phyloP scores from a whole-genome alignment of 2,888 invertebrate species.

The Smittia sp. region DNA sequence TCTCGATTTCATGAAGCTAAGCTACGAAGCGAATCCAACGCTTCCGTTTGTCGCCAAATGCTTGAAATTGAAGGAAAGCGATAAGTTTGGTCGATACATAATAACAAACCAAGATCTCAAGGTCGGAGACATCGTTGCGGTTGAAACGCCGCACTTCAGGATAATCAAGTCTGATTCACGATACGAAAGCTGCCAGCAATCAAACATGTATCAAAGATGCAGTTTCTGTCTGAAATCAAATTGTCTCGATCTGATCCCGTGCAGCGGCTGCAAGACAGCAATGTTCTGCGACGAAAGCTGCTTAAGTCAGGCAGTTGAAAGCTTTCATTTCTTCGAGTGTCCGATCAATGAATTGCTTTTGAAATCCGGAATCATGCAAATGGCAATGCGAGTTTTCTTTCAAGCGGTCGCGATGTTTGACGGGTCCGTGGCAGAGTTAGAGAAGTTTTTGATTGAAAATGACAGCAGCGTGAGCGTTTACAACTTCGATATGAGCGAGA shows the following conservation, averaged over 20 bases:
- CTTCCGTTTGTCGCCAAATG: slow-evolving; percentile 64
- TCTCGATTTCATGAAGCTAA: slow-evolving; percentile 38
- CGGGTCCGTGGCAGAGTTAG: slow-evolving; percentile 44
- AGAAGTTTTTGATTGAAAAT: background rate
- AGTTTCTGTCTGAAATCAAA: slow-evolving; percentile 51
- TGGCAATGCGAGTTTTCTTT: slow-evolving; percentile 49
- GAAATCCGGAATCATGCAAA: slow-evolving; percentile 49
- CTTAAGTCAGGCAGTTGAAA: slow-evolving; percentile 58
- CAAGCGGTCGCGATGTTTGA: slow-evolving; percentile 53
- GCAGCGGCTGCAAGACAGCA: slow-evolving; percentile 46
- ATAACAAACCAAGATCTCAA: slow-evolving; percentile 65
- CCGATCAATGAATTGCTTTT: slow-evolving; percentile 62
- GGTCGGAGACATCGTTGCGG: slow-evolving; percentile 49
- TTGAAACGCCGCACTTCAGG: slow-evolving; percentile 61
- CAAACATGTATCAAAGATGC: slow-evolving; percentile 52
- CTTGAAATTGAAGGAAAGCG: slow-evolving; percentile 59
- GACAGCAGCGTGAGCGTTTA: slow-evolving; percentile 6
- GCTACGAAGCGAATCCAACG: slow-evolving; percentile 46
- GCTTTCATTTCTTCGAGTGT: slow-evolving; percentile 78
- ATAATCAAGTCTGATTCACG: slow-evolving; percentile 76
- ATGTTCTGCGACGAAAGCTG: slow-evolving; percentile 53
- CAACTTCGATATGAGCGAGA: background rate
- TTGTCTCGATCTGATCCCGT: slow-evolving; percentile 47
- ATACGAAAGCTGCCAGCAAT: slow-evolving; percentile 55
- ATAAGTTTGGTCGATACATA: slow-evolving; percentile 68